These are phyloP conservation scores for Ctenopoma multispine DNA, from an alignment of 2,797 vertebrate genomes.

Conservation along the genomic window DNA sequence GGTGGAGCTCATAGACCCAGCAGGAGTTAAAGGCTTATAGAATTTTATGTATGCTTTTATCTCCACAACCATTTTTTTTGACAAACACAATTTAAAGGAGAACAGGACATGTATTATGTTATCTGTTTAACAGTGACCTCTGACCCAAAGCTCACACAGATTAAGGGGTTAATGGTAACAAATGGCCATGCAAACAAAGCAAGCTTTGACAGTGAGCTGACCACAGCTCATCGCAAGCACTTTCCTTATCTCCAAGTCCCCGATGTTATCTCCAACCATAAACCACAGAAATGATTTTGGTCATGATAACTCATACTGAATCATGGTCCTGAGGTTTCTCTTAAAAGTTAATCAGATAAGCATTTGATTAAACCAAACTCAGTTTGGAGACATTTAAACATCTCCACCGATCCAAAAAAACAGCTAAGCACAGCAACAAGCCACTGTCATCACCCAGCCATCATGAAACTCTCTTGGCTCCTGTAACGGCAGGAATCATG, in stretches of 20 bases:
- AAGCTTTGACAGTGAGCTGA: slow-evolving; percentile 32
- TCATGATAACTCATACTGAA: slow-evolving; percentile 24
- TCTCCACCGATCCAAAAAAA: slow-evolving; percentile 24
- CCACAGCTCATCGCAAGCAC: slow-evolving; percentile 33
- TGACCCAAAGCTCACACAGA: slow-evolving; percentile 52
- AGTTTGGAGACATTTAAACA: slow-evolving; percentile 10
- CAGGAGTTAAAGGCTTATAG: too few species aligned
- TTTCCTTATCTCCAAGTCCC: slow-evolving; percentile 38
- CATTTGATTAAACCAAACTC: slow-evolving; percentile 13
- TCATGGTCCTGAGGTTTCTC: slow-evolving; percentile 24
- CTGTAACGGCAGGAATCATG: slow-evolving; percentile 19
- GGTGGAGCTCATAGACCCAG: too few species aligned
- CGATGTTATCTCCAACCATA: slow-evolving; percentile 30
- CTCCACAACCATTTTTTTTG: neutral
- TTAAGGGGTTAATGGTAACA: slow-evolving; percentile 34
- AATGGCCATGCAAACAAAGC: slow-evolving; percentile 41
- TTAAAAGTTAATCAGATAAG: slow-evolving; percentile 23
- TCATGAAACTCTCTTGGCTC: slow-evolving; percentile 7
- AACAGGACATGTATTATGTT: neutral
- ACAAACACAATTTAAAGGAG: neutral
- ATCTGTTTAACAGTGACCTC: slow-evolving; percentile 29
- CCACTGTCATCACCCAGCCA: neutral
- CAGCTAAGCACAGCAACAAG: neutral
- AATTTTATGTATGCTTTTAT: slow-evolving; percentile 20
- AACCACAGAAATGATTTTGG: slow-evolving; percentile 44